Conservation (phyloP, 2,113 vertebrate genomes). For the Megalops atlanticus region DNA sequence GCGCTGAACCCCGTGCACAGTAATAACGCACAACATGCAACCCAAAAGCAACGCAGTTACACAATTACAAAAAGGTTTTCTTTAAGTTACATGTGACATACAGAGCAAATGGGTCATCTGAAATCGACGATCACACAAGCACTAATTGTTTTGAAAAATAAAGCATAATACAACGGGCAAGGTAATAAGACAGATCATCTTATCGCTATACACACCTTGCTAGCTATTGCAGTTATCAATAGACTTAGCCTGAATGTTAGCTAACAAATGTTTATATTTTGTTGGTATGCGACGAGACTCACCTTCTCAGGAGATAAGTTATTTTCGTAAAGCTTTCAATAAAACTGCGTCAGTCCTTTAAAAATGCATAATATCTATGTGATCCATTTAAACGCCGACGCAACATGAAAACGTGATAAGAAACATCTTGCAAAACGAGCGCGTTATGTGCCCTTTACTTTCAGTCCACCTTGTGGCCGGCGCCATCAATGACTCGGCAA, state of each 20-base stretch:
- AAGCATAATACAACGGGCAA: background rate
- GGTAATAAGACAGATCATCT: background rate
- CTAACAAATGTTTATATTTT: background rate
- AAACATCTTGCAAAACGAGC: background rate
- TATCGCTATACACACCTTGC: background rate
- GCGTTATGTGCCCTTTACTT: background rate
- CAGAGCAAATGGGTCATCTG: background rate
- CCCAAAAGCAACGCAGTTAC: background rate
- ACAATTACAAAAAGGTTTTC: background rate
- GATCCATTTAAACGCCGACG: background rate
- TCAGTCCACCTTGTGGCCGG: conserved; percentile 6
- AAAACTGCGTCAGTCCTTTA: background rate
- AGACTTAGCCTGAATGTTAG: background rate
- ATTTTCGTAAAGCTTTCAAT: background rate
- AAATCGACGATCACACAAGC: background rate
- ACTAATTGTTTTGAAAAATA: background rate
- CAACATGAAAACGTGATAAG: background rate
- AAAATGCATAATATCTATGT: background rate
- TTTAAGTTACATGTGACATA: background rate
- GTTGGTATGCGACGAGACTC: background rate
- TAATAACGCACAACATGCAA: no score
- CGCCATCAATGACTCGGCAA: conserved; percentile 47
- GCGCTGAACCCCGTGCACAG: no score
- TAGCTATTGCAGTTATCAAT: background rate
- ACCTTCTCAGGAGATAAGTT: conserved; percentile 29